These are phyloP conservation scores for Deilephila porcellus DNA, from an alignment of 2,888 invertebrate genomes.

Conservation along the genomic window DNA sequence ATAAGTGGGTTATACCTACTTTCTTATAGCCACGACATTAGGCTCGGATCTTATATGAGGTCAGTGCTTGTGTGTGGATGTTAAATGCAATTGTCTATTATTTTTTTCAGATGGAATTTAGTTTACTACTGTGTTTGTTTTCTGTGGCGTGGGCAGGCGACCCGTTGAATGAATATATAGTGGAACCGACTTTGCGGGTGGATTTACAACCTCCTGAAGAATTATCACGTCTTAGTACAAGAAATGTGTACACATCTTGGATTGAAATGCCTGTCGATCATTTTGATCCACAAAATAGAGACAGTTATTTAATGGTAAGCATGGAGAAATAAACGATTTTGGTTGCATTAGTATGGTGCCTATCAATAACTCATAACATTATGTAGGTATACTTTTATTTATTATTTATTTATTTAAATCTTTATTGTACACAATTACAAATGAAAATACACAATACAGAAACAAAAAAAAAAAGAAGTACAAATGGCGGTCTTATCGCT, in stretches of 20 bases:
- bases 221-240: conserved; percentile 7
- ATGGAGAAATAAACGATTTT: background rate
- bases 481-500: no score
- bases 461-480: no score
- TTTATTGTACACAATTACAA: no score
- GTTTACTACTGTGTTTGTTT: conserved; percentile 46
- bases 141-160: conserved; percentile 52
- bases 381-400: no score
- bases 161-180: conserved; percentile 57
- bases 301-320: conserved; percentile 84
- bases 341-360: no score
- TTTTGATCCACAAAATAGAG: conserved; percentile 79
- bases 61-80: background rate
- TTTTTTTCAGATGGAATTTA: conserved; percentile 52
- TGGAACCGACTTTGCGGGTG: conserved; percentile 64
- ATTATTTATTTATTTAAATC: no score
- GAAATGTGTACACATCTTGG: conserved; percentile 67
- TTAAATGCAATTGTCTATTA: conserved; percentile 9
- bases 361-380: no score
- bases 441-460: no score
- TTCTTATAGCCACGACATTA: no score
- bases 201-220: conserved; percentile 77
- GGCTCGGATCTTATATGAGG: no score
- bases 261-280: conserved; percentile 84
- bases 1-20: no score